A percentile compares a stretch with the other conserved stretches of the same genome.
These are phyloP conservation scores for Pegoplata infirma DNA, from an alignment of 2,888 invertebrate species.

Conservation along the genomic window DNA sequence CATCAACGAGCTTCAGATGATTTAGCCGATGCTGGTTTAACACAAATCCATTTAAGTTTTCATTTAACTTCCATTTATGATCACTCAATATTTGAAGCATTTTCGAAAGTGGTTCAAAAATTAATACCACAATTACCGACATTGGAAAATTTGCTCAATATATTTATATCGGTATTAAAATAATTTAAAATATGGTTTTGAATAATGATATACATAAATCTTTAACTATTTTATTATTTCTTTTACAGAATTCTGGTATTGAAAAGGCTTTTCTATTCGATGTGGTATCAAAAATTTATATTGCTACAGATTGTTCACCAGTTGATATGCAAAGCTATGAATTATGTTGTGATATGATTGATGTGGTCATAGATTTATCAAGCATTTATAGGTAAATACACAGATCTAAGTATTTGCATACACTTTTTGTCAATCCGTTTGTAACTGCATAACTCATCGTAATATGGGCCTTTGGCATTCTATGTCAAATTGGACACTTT, in stretches of 20 bases:
- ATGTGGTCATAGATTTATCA: conserved; percentile 99
- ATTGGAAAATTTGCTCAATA: conserved; percentile 97
- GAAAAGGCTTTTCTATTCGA: conserved; percentile 99
- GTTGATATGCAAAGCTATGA: conserved; percentile 99
- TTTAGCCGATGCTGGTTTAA: conserved; percentile 90
- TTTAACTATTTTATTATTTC: background rate
- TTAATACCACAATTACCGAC: conserved; percentile 98
- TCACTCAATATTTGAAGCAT: conserved; percentile 99
- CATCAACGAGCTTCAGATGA: conserved; percentile 98
- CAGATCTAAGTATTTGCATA: background rate
- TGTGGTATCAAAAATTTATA: conserved; percentile 99
- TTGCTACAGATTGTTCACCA: conserved; percentile 99
- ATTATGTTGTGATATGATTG: conserved; percentile 99
- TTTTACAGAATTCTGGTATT: conserved; percentile 95
- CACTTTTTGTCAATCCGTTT: background rate
- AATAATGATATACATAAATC: no score
- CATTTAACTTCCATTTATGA: conserved; percentile 99
- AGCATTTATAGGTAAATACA: conserved; percentile 96
- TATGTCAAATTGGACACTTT: no score
- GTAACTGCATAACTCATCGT: no score
- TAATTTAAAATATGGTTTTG: conserved; percentile 16
- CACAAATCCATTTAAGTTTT: conserved; percentile 94
- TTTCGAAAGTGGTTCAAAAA: conserved; percentile 99
- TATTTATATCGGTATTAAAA: conserved; percentile 91
- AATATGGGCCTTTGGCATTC: no score